Evolutionary conservation across 2,113 vertebrate genomes (phyloP).

Genomic region (Oryzias celebensis): DNA sequence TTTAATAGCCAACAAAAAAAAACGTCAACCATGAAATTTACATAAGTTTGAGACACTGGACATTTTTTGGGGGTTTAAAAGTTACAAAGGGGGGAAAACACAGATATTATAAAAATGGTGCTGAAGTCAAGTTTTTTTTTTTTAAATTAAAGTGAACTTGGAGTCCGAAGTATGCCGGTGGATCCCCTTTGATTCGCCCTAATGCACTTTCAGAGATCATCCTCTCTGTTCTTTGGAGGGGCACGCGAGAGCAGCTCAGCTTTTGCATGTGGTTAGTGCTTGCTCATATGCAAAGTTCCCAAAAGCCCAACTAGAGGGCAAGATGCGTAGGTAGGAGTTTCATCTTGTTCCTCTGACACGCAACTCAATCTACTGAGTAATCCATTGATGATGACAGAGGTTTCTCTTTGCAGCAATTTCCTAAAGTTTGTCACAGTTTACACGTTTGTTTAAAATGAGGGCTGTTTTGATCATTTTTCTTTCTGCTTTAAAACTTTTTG

Average conservation of each 20-base stretch:
- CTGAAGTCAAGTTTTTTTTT: too few species aligned
- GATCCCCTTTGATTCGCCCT: not conserved
- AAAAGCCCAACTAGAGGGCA: not conserved
- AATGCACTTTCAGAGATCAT: not conserved
- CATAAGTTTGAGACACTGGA: too few species aligned
- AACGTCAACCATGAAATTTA: too few species aligned
- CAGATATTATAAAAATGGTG: too few species aligned
- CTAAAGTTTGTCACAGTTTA: slow-evolving; percentile 11
- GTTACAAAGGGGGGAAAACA: too few species aligned
- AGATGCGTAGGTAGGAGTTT: not conserved
- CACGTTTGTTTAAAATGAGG: too few species aligned
- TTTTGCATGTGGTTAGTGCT: slow-evolving; percentile 5
- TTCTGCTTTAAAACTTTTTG: too few species aligned
- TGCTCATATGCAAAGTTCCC: slow-evolving; percentile 11
- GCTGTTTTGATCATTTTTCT: too few species aligned
- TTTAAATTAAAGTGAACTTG: not conserved
- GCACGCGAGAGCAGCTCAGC: not conserved
- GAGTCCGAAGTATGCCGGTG: not conserved
- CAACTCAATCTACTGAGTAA: slow-evolving; percentile 18
- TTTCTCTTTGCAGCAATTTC: slow-evolving; percentile 42
- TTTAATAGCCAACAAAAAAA: too few species aligned
- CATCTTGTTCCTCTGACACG: slow-evolving; percentile 6
- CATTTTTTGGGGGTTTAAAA: too few species aligned
- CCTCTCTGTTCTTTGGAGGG: not conserved
- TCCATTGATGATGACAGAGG: slow-evolving; percentile 26